Percentiles rank a stretch among this genome's conserved stretches.
These are phyloP conservation scores for Hippoglossus hippoglossus DNA, from an alignment of 2,797 vertebrate species.

Conservation along the genomic window DNA sequence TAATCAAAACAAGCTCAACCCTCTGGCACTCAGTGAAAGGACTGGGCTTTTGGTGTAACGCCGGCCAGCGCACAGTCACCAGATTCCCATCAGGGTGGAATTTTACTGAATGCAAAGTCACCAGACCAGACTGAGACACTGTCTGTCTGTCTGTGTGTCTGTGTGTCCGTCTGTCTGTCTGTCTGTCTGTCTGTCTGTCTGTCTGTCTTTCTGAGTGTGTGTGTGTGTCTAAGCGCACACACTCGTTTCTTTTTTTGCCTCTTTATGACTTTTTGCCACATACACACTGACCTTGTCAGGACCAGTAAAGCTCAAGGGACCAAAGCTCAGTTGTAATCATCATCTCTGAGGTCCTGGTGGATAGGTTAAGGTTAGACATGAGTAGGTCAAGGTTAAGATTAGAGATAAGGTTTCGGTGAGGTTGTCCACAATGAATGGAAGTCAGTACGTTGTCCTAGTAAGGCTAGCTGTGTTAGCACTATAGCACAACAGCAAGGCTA, in stretches of 20 bases:
- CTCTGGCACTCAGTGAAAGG: slow-evolving; percentile 63
- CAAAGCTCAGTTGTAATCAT: too few relatives aligned
- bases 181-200: slow-evolving; percentile 6
- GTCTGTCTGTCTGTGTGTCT: slow-evolving; percentile 4
- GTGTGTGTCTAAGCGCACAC: neutral
- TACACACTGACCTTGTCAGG: too few relatives aligned
- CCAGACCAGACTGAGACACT: slow-evolving; percentile 48
- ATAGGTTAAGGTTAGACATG: neutral
- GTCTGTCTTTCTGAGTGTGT: neutral
- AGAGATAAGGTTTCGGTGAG: too few relatives aligned
- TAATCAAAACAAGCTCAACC: slow-evolving; percentile 62
- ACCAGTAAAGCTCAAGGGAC: too few relatives aligned
- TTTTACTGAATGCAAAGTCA: slow-evolving; percentile 63
- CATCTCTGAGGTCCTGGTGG: neutral
- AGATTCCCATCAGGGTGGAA: slow-evolving; percentile 67
- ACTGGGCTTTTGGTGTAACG: slow-evolving; percentile 52
- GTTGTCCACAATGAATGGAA: too few relatives aligned
- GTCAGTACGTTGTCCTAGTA: too few relatives aligned
- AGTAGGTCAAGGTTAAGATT: too few relatives aligned
- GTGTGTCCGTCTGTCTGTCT: neutral
- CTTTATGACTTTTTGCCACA: too few relatives aligned
- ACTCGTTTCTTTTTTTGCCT: too few relatives aligned
- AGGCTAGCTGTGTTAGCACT: too few relatives aligned
- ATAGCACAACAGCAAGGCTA: slow-evolving; percentile 1
- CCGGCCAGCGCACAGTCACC: slow-evolving; percentile 62